Evolutionary conservation across 2,888 invertebrate genomes (phyloP), one percentile per base, ranked within the genome.

Genomic region (Drosophila melanosoma): DNA sequence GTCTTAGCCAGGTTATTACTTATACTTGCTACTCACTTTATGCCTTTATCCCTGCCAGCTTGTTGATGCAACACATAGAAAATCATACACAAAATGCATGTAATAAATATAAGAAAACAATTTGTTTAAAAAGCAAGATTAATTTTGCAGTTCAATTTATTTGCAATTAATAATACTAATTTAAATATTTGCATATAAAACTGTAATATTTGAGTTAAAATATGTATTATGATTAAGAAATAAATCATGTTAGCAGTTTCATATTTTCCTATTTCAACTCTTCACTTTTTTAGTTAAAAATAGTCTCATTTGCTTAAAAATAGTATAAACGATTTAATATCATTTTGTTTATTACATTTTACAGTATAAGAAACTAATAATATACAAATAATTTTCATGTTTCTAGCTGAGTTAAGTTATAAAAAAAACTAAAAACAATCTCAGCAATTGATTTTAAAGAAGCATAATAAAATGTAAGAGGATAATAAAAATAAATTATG

Each of bases 1-100:
- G 35, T 49, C n/a, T 53, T 26, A 38, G 51, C 35, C 32, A 23
- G 59, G 10, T 12, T 48, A 32, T 48, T 36, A 49, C 49, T 20
- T 29, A 29, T 20, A 8, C n/a, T 17, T 17, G 26, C 17, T 29
- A 26, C 26, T 26, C 36, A 11, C 54, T 23, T 36, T 26, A 20
- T 40, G 29, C 17, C 56, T 20, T 40, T 20, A 5, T 57, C 29
- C 36, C 4, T 38, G 23, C 10, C 17, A 45, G n/a, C 20, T 57
- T 57, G 29, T 42, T 57, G 42, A 42, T 57, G 42, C 57, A 57
- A 57, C 12, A 42, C n/a, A 17, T 10, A 40, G 20, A 32, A 40
- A 15, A 1, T 15, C 8, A 54, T 15, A 35, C 2, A 23, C 5
- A 12, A 20, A 29, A 40, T 38, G 38, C 38, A 40, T 38, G 40